Conservation (phyloP, 2,888 invertebrate species). For the Trachelus iudaicus region DNA sequence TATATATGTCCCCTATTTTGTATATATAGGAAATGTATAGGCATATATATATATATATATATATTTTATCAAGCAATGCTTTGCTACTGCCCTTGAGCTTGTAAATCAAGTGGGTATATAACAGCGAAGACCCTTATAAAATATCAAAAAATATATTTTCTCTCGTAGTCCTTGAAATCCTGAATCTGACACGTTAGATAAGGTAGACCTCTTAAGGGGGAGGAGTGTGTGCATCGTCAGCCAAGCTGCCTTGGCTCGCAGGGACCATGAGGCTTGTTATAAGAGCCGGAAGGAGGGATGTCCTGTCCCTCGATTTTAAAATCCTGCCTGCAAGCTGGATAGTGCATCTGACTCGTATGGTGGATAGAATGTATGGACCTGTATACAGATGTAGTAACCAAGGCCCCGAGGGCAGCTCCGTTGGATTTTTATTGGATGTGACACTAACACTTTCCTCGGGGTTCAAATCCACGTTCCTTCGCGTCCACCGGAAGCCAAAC, state of each 20-base stretch:
- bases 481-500: conserved; percentile 3
- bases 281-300: background rate
- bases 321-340: conserved; percentile 45
- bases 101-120: background rate
- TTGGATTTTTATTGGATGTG: conserved; percentile 57
- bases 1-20: too few relatives aligned
- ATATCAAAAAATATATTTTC: background rate
- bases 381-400: background rate
- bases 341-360: conserved; percentile 47
- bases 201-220: background rate
- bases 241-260: background rate
- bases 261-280: background rate
- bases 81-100: background rate
- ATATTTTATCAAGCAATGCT: background rate
- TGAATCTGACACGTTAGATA: background rate
- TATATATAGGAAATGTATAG: too few relatives aligned
- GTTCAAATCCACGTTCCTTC: background rate
- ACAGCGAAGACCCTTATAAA: too few relatives aligned
- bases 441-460: conserved; percentile 38
- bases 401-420: background rate
- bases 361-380: background rate
- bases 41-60: too few relatives aligned
- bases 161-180: background rate
- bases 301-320: conserved; percentile 37
- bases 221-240: background rate